These are phyloP conservation scores for Apodemus speciosus DNA, from an alignment of 2,113 vertebrate genomes.

Conservation along the genomic window DNA sequence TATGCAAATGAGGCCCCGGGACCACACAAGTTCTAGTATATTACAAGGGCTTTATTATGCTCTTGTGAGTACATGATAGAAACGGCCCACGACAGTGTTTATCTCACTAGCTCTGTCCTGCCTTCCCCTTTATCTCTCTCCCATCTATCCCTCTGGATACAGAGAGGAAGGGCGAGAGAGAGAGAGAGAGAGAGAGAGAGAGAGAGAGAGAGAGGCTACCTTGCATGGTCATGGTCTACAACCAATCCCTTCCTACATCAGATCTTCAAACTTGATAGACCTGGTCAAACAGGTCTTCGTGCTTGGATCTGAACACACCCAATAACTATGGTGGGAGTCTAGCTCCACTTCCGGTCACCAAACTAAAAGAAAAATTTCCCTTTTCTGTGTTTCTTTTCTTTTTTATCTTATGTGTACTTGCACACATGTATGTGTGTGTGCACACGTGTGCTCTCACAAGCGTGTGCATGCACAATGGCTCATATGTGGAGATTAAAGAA, in stretches of 20 bases:
- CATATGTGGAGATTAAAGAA: background rate
- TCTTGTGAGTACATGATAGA: slow-evolving; percentile 93
- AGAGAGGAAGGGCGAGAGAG: background rate
- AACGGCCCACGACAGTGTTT: slow-evolving; percentile 91
- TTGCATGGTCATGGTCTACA: slow-evolving; percentile 17
- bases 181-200: background rate
- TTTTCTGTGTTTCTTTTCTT: slow-evolving; percentile 25
- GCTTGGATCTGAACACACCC: slow-evolving; percentile 7
- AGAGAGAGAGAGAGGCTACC: background rate
- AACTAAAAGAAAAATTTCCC: slow-evolving; percentile 4
- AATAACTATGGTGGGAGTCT: slow-evolving; percentile 39
- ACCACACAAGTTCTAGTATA: slow-evolving; percentile 99
- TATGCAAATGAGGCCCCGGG: slow-evolving; percentile 98
- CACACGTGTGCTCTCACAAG: background rate
- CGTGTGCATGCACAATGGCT: background rate
- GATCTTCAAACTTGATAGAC: slow-evolving; percentile 21
- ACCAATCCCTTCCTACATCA: background rate
- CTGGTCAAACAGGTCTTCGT: slow-evolving; percentile 38
- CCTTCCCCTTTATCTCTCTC: slow-evolving; percentile 71
- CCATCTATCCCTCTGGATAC: background rate
- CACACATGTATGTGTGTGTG: background rate
- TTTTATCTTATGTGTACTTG: background rate
- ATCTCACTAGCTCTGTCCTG: slow-evolving; percentile 88
- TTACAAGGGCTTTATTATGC: slow-evolving; percentile 99
- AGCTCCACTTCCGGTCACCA: background rate